These are phyloP conservation scores for Schlechtendalia chinensis DNA, from an alignment of 1,140 invertebrate species.

Conservation along the genomic window DNA sequence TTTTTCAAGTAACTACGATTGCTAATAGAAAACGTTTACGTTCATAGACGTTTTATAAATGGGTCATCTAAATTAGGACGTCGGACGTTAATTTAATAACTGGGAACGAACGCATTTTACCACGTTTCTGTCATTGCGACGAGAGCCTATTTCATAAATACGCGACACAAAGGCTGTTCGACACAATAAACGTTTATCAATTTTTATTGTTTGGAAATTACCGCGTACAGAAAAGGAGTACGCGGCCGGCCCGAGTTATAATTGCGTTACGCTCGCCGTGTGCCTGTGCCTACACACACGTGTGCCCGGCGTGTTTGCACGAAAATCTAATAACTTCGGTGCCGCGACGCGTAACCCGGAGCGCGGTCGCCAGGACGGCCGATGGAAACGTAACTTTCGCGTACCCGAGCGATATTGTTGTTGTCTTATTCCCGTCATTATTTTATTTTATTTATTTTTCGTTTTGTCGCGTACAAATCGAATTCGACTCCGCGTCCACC, in stretches of 20 bases:
- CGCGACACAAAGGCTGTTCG: conserved; percentile 3
- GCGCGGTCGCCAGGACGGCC: conserved; percentile 13
- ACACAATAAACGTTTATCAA: conserved; percentile 14
- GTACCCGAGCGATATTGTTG: conserved; percentile 26
- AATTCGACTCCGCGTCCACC: conserved; percentile 7
- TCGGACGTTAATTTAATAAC: no score
- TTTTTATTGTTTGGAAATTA: conserved; percentile 10
- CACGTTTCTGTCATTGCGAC: no score
- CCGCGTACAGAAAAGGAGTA: neutral
- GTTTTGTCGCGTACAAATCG: conserved; percentile 20
- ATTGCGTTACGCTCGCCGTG: conserved; percentile 16
- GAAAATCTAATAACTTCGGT: conserved; percentile 45
- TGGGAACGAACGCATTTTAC: no score
- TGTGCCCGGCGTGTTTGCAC: neutral
- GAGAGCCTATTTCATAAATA: no score
- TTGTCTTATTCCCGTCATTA: conserved; percentile 8
- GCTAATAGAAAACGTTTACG: no score
- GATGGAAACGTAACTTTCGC: conserved; percentile 30
- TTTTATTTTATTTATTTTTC: no score
- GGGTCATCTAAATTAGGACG: no score
- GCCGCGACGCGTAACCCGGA: conserved; percentile 12
- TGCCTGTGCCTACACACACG: no score
- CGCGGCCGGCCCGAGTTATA: conserved; percentile 39
- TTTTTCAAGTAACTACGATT: no score
- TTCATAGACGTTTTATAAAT: no score